Base-by-base conservation (phyloP, 2,797 vertebrate species). In the Phrynocephalus forsythii region DNA sequence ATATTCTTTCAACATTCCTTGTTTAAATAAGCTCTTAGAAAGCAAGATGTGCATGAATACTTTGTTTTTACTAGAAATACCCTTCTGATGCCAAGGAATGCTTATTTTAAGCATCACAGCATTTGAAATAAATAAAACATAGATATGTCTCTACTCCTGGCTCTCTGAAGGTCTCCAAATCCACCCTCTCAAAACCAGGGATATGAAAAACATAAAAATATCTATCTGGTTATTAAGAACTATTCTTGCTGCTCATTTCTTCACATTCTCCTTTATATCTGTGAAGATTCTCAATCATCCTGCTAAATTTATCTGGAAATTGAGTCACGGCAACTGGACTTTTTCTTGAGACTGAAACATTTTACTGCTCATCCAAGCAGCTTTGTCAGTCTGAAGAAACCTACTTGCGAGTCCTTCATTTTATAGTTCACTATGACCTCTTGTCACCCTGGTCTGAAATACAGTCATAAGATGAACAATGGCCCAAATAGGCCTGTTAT, bases 61-160 rank as follows among this genome's bases (percentile, higher is more conserved):
- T 7, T 68, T 85, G 33, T 89, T 82, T 85, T n/a, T 71, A 60
- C 72, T 77, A 73, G 72, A 82, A 85, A 85, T 76, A 69, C 50
- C 26, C 30, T 78, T 69, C 56, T 72, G 52, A 24, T 83, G 52
- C 73, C 79, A 89, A 71, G 33, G 67, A 71, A 89, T 28, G 66
- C 28, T 63, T 69, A 30, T 79, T 86, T 82, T 63, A 78, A 87
- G 78, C 52, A 83, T 86, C 83, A 77, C 52, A 78, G 38, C n/a
- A 72, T 63, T 63, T 79, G 73, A 89, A 86, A 77, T 60, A n/a
- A n/a, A 72, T 67, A 78, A 80, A 30, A 63, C 75, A 73, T 30
- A 82, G 48, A 78, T 26, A 18, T 44, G 7, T 16, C n/a, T 71
- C 82, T 86, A 86, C 82, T 86, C 69, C 72, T 77, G 30, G 22